A percentile compares a stretch with the other conserved stretches of the same genome.
These are phyloP conservation scores for Tyrophagus putrescentiae DNA, from an alignment of 1,140 invertebrate genomes.

Conservation along the genomic window DNA sequence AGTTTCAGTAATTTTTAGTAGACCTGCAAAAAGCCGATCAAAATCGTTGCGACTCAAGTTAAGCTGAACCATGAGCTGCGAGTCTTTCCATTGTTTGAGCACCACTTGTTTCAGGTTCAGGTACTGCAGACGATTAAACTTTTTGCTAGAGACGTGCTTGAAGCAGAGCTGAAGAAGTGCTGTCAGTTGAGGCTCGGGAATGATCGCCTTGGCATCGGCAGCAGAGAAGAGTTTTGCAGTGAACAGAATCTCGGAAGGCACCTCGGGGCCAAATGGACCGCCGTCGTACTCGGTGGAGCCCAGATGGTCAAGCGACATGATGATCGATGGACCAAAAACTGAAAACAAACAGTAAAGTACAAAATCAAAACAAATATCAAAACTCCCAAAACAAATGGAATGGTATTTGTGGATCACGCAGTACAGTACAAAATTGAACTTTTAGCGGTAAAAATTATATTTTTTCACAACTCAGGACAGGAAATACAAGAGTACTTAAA, in stretches of 20 bases:
- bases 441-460: too few relatives aligned
- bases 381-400: too few relatives aligned
- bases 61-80: neutral
- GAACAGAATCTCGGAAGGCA: neutral
- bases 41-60: neutral
- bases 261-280: neutral
- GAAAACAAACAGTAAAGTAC: too few relatives aligned
- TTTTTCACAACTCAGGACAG: too few relatives aligned
- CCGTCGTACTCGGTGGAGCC: neutral
- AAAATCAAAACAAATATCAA: too few relatives aligned
- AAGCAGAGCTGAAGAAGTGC: neutral
- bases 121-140: neutral
- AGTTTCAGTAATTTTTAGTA: neutral
- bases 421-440: too few relatives aligned
- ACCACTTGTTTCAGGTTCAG: neutral
- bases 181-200: neutral
- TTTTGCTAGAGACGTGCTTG: neutral
- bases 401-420: neutral
- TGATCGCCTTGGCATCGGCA: neutral
- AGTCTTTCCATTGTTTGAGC: neutral
- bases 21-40: slow-evolving; percentile 5
- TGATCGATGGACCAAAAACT: too few relatives aligned
- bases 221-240: neutral
- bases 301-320: too few relatives aligned
- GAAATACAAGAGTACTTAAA: too few relatives aligned